Base-by-base conservation (phyloP, 2,797 vertebrate species). In the Lacerta viridis region DNA sequence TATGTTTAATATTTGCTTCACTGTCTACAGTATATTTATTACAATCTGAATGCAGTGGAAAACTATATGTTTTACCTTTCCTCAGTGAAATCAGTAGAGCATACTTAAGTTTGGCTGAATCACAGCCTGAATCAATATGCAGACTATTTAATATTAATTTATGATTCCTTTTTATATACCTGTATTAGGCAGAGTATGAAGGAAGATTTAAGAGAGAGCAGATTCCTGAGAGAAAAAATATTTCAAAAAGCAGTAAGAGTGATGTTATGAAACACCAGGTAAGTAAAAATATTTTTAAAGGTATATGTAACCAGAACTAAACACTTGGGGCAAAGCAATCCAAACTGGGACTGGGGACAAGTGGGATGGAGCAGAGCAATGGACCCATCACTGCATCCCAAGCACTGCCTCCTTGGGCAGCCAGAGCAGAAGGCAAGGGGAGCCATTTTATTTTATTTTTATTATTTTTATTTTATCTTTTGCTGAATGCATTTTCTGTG, bases 171-270 rank as follows among this genome's bases (percentile, higher is more conserved):
- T 50, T 95, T 80, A 33, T 33, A 33, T 96, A 92, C 96, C 33
- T 33, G 27, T 90, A 3, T 94, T 96, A 98, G 98, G 95, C 88
- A 85, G 90, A 97, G 71, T 97, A 96, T 91, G 95, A 97, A 92
- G 96, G 95, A 96, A 97, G 95, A 91, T 95, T 98, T 92, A 97
- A 95, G 94, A 97, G 90, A 50, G 91, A 91, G 78, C 91, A 94
- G 75, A 94, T 96, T 61, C 92, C 92, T 88, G 92, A 86, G 83
- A 97, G 94, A 94, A 96, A 94, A 71, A 90, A 87, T 69, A 88
- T 78, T 43, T 88, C 85, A 33, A 93, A 85, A 90, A 80, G 55
- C 77, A 92, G 90, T 85, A 5, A 94, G 93, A 92, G 93, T 86
- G 91, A 85, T 88, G 92, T 89, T 89, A 46, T 27, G 78, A 29